These are phyloP conservation scores for Psittacula derbiana DNA, from an alignment of 2,797 vertebrate species.

Conservation along the genomic window DNA sequence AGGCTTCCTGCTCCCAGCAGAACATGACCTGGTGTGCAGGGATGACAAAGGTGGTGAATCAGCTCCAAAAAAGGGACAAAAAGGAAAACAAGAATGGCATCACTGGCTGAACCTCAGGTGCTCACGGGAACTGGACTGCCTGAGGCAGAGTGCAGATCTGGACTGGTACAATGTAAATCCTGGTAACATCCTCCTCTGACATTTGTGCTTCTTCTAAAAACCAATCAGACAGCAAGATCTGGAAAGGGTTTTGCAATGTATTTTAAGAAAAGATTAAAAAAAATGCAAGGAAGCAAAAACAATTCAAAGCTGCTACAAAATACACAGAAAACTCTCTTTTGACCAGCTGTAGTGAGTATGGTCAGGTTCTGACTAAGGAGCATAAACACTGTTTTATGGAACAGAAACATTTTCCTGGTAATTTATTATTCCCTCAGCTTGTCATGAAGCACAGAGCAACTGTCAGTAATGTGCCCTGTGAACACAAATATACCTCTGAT, in stretches of 20 bases:
- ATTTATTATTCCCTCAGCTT: neutral
- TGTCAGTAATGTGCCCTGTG: neutral
- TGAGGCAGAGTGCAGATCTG: neutral
- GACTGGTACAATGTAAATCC: neutral
- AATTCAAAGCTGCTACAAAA: neutral
- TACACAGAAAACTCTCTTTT: neutral
- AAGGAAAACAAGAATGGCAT: neutral
- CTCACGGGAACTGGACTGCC: neutral
- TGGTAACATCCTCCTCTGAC: neutral
- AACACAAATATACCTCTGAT: neutral
- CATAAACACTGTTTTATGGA: neutral
- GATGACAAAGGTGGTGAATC: neutral
- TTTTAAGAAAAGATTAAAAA: neutral
- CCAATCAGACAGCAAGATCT: neutral
- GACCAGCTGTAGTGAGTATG: neutral
- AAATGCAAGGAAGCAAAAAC: neutral
- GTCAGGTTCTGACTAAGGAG: neutral
- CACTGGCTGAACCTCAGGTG: neutral
- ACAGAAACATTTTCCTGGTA: neutral
- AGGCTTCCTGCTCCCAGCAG: neutral
- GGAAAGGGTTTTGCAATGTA: neutral
- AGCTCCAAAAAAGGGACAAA: neutral
- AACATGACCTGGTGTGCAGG: rapidly evolving
- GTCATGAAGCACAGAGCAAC: neutral
- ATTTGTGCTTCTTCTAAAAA: neutral